phyloP scores from a whole-genome alignment of 2,888 invertebrate species.

The Liodrosophila aerea region DNA sequence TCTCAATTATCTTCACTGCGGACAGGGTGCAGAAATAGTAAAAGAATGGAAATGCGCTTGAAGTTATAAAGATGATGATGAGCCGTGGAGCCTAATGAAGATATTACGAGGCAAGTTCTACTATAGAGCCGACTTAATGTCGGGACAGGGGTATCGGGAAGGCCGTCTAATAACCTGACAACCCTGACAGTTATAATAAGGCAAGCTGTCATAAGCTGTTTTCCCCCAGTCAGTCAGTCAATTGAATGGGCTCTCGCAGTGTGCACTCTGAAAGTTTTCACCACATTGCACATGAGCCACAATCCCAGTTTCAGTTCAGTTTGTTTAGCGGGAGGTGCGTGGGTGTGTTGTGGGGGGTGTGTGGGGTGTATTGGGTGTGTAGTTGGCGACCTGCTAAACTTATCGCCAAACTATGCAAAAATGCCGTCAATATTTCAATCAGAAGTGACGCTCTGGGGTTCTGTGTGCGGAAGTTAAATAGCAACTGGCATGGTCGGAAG shows the following conservation, averaged over 20 bases:
- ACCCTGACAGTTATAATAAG: conserved; percentile 71
- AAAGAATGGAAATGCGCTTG: conserved; percentile 57
- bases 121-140: neutral
- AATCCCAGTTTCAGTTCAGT: conserved; percentile 27
- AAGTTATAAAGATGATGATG: conserved; percentile 34
- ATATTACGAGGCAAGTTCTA: conserved; percentile 37
- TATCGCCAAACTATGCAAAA: conserved; percentile 67
- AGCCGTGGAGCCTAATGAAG: conserved; percentile 53
- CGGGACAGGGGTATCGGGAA: conserved; percentile 2
- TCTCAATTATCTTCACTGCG: too few species aligned
- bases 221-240: conserved; percentile 32
- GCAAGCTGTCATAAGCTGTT: conserved; percentile 75
- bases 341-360: neutral
- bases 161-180: conserved; percentile 60
- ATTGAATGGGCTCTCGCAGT: conserved; percentile 47
- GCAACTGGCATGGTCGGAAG: conserved; percentile 43
- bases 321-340: conserved; percentile 20
- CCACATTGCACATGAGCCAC: conserved; percentile 56
- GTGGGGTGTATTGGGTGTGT: neutral
- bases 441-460: conserved; percentile 54
- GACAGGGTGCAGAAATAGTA: too few species aligned
- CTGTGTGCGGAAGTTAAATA: conserved; percentile 49
- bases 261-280: conserved; percentile 55
- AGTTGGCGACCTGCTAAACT: conserved; percentile 20
- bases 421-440: conserved; percentile 71